Base-by-base conservation (phyloP, 1,140 invertebrate genomes). In the Orussus abietinus region DNA sequence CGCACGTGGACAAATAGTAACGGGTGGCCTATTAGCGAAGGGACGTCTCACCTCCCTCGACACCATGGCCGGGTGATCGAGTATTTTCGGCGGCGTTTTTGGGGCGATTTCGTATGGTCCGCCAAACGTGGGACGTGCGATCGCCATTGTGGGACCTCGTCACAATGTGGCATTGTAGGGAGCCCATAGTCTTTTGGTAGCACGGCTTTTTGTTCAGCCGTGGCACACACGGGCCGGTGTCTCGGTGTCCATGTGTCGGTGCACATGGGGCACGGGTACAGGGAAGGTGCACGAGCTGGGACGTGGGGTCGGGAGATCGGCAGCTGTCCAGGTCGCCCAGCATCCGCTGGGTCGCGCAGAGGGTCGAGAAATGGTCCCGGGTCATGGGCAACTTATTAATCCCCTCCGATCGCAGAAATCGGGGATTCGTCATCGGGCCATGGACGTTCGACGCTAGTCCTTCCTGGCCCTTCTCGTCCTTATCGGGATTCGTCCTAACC, bases 101-200 rank as follows among this genome's bases (percentile, higher is more conserved):
- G 28, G 42, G 28, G 30, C 37, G 29, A 40, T 29, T 45, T 45
- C 22, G 22, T 25, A 25, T 25, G 22, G 18, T 36, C 34, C 34
- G 34, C 34, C 17, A 6, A 6, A 25, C 6, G n/a, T n/a, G 22
- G 22, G 22, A 36, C 34, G 13, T 36, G 17, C 21, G 34, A 36
- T 36, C 34, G 34, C 48, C 47, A 54, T 67, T 67, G 55, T 64
- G 36, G 38, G 51, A 39, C 51, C 35, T 47, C 47, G 56, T 63
- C 45, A 61, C 64, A 64, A 64, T 61, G 62, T 61, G 42, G 47
- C 49, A 67, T 65, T 67, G 62, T 66, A 37, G 47, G 19, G 37
- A 38, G 36, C 42, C 47, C 47, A 59, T 55, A 60, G 62, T 65
- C 58, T 57, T 66, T 60, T 53, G 32, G 49, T 48, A 32, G 45